Evolutionary conservation across 2,113 vertebrate species (phyloP).

Genomic region (Megaleporinus macrocephalus): DNA sequence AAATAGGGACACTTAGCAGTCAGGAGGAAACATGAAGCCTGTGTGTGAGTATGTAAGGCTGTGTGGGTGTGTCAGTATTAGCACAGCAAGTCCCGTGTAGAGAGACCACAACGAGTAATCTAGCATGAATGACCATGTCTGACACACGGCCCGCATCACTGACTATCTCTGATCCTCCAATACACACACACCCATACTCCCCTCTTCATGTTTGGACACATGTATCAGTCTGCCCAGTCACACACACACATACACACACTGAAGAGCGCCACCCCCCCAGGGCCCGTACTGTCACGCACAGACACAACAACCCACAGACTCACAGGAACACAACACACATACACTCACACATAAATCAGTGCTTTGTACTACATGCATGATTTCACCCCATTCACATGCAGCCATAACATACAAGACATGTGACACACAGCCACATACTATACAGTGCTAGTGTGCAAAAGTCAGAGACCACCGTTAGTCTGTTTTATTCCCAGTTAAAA

Average conservation of each 20-base stretch:
- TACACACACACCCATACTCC: not conserved
- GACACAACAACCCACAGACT: not conserved
- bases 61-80: not conserved
- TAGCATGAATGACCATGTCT: conserved; percentile 28
- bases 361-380: conserved; percentile 12
- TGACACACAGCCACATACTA: not conserved
- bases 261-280: not conserved
- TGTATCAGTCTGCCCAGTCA: not conserved
- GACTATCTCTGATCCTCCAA: conserved; percentile 31
- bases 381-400: conserved; percentile 22
- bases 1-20: too few relatives aligned
- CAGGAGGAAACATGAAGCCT: conserved; percentile 7
- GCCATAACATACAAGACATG: not conserved
- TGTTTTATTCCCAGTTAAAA: too few relatives aligned
- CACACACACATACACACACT: not conserved
- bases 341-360: conserved; percentile 12
- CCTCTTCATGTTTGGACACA: conserved; percentile 36
- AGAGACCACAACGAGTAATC: conserved; percentile 25
- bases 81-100: conserved; percentile 21
- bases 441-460: too few relatives aligned
- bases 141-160: conserved; percentile 26
- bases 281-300: not conserved
- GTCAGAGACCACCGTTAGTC: too few relatives aligned
- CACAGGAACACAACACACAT: not conserved
- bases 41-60: conserved; percentile 1